Evolutionary conservation across 2,888 invertebrate species (phyloP).

Genomic region (Subacronicta megacephala): DNA sequence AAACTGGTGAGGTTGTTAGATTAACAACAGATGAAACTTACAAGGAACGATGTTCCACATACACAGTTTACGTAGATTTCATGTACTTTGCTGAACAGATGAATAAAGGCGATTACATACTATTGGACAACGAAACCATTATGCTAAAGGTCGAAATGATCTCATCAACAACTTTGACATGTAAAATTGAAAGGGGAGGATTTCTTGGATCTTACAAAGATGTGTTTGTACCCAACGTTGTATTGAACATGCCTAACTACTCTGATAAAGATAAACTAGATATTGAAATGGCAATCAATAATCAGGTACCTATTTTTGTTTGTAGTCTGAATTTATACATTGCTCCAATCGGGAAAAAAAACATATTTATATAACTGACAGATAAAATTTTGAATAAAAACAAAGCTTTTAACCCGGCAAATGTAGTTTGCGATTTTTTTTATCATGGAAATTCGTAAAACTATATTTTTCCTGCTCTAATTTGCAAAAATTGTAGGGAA

Average conservation of each 20-base stretch:
- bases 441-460: too few relatives aligned
- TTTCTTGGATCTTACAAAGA: conserved; percentile 79
- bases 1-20: conserved; percentile 80
- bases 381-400: too few relatives aligned
- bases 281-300: conserved; percentile 75
- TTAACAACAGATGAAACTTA: conserved; percentile 90
- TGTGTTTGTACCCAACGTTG: conserved; percentile 80
- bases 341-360: too few relatives aligned
- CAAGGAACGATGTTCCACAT: conserved; percentile 87
- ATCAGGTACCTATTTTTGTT: conserved; percentile 69
- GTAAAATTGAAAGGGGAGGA: conserved; percentile 81
- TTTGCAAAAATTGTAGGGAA: too few relatives aligned
- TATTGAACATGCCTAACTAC: conserved; percentile 78
- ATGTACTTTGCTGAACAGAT: conserved; percentile 85
- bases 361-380: too few relatives aligned
- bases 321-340: too few relatives aligned
- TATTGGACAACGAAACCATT: conserved; percentile 92
- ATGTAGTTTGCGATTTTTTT: too few relatives aligned
- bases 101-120: conserved; percentile 82
- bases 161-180: conserved; percentile 79
- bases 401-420: too few relatives aligned
- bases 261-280: conserved; percentile 75
- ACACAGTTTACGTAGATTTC: conserved; percentile 89
- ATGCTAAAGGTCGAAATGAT: conserved; percentile 91
- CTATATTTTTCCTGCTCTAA: too few relatives aligned